Base-by-base conservation (phyloP, 2,797 vertebrate species). In the Rhabdomys pumilio region DNA sequence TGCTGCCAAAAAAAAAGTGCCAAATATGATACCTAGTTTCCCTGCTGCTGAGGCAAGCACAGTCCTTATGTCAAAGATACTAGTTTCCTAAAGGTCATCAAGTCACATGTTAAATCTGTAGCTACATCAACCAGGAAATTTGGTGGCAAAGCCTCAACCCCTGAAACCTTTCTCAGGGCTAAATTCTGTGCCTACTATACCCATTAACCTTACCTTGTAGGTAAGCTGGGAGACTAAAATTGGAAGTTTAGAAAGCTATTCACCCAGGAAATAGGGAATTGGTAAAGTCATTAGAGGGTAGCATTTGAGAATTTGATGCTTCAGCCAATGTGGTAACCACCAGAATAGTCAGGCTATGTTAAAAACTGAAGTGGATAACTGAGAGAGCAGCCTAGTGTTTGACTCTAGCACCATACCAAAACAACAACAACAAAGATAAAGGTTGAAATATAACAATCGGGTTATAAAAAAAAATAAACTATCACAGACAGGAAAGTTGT, bases 51-150 rank as follows among this genome's bases (percentile, higher is more conserved):
- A 94, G 20, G 44, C 29, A 90, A 93, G 94, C 50, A 55, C 13
- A 61, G 34, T 81, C 80, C 31, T 20, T 55, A 26, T 84, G 67
- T 76, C 77, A 94, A 90, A 88, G 44, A 63, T 9, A 72, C 20
- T 73, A 8, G 38, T 31, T 95, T 93, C 8, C 41, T 94, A 65
- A 81, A 83, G 53, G 38, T 86, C 34, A 89, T 38, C 55, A 41
- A 93, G 29, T 76, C 34, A 80, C 55, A 34, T 38, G 91, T 55
- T 24, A 94, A 80, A 44, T 38, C 20, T 67, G 14, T 55, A 92
- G 44, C 24, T 38, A 96, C 81, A 26, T 84, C 41, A 92, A 50
- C 2, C 34, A 80, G 14, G 38, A 92, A 92, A 94, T 76, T 76
- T 77, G 91, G 57, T 5, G 14, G 26, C n/a, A 61, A 92, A 87